phyloP scores from a whole-genome alignment of 2,113 vertebrate genomes.

The Protomyctophum bolini region DNA sequence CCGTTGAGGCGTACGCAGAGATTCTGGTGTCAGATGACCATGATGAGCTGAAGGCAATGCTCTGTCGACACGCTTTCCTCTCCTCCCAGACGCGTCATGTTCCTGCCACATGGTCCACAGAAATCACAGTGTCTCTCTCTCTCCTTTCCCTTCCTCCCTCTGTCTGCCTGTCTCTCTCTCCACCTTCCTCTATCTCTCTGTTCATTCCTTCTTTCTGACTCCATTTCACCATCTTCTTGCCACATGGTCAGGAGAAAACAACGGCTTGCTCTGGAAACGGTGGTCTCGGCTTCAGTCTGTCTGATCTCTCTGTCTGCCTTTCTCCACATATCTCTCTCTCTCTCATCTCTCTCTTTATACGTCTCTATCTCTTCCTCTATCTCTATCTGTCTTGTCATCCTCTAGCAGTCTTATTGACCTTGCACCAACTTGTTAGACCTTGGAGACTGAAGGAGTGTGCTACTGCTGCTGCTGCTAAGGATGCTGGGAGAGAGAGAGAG shows the following conservation, averaged over 20 bases:
- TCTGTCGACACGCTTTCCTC: slow-evolving; percentile 42
- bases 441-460: slow-evolving; percentile 47
- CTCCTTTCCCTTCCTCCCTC: background rate
- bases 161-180: background rate
- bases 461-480: slow-evolving; percentile 30
- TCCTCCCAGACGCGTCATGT: slow-evolving; percentile 25
- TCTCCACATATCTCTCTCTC: background rate
- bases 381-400: slow-evolving; percentile 30
- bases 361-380: slow-evolving; percentile 5
- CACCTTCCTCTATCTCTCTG: background rate
- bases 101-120: slow-evolving; percentile 41
- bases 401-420: slow-evolving; percentile 56
- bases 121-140: background rate
- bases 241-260: too few relatives aligned
- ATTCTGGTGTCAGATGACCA: slow-evolving; percentile 47
- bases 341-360: background rate
- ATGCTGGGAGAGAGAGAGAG: slow-evolving; percentile 40
- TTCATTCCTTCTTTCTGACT: background rate
- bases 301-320: background rate
- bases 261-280: too few relatives aligned
- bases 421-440: slow-evolving; percentile 68
- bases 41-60: slow-evolving; percentile 33
- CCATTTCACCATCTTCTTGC: background rate
- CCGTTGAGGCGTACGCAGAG: slow-evolving; percentile 29
- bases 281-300: background rate